Evolutionary conservation across 2,888 invertebrate species (phyloP), one percentile per base, ranked within the genome.

Genomic region (Himalopsyche kuldschensis): DNA sequence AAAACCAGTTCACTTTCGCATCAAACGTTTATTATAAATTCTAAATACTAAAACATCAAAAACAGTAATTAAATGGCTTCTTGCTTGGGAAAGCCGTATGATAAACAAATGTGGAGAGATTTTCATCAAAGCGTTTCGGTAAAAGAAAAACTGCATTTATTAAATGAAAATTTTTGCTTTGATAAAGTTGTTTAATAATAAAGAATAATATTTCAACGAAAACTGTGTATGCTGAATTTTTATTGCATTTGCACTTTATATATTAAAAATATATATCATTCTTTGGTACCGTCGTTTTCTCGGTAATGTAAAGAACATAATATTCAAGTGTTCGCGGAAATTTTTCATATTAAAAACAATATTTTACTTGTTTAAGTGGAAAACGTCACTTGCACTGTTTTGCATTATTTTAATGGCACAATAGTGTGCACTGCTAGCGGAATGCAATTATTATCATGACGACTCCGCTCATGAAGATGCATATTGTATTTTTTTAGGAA

Each of bases 381-480:
- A 78, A 47, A 47, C 78, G 78, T 78, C 78, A 47, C 35, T 47
- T 41, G 47, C 79, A 48, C 79, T 47, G 78, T n/a, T 41, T 78
- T 75, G 83, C 79, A 83, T 83, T 83, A 83, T 83, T 80, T 75
- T 76, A 83, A 79, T 48, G 63, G 63, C 27, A 80, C 80, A 80
- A 83, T 83, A 80, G 32, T 83, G 79, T 77, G 63, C 76, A 75
- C 31, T 55, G n/a, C 63, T 78, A 55, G 48, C 47, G 27, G 69
- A 75, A 83, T 75, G 80, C 55, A 80, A 55, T 80, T 83, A 82
- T 20, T n/a, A 24, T 46, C 31, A 35, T 31, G 46, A 30, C 78
- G 78, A 24, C 30, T 69, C 24, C 30, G 15, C 15, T 41, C 41
- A 41, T 41, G 41, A 41, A 41, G 15, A 41, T 41, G 41, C 15